Evolutionary conservation across 2,888 invertebrate species (phyloP), one percentile per base, ranked within the genome.

Genomic region (Drosophila helvetica): DNA sequence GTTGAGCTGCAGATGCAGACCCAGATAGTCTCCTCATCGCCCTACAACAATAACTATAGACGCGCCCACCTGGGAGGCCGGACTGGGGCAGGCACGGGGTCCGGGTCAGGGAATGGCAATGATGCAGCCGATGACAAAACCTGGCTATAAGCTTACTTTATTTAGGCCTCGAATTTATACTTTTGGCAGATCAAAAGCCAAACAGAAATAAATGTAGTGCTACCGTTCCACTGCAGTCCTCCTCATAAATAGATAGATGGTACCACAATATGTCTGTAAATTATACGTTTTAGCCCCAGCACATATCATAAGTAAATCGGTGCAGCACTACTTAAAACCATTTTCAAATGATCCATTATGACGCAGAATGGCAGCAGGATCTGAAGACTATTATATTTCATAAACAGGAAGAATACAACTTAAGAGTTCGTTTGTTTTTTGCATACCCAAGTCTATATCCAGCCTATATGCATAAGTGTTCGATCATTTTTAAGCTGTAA

Each of bases 71-170:
- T 62, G 25, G 75, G 51, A 18, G 58, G 46, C 10, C 43, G 30
- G 19, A n/a, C 56, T 1, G 38, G 15, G 38, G 1, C 38, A 38
- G 38, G 33, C 1, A 33, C 33, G 0, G 33, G 30, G 4, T 7
- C 38, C 19, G 65, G 30, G 2, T 30, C 51, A 15, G 55, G 43
- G 6, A 19, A 42, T n/a, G 47, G 56, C 2, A 43, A 56, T 18
- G 61, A 64, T 2, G 46, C 58, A 17, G 62, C 77, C 43, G 81
- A 87, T 72, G 89, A 90, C 58, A 91, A 82, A 77, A 90, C 89
- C 74, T 90, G 91, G 91, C 86, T 90, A 55, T 91, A 91, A 82
- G 75, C 62, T 59, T 18, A 59, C 15, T 47, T 15, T 30, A 60
- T 2, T 19, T 19, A 60, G 52, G 61, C 57, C 73, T 74, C 74